Evolutionary conservation across 2,888 invertebrate genomes (phyloP).

Genomic region (Aradus depressus): DNA sequence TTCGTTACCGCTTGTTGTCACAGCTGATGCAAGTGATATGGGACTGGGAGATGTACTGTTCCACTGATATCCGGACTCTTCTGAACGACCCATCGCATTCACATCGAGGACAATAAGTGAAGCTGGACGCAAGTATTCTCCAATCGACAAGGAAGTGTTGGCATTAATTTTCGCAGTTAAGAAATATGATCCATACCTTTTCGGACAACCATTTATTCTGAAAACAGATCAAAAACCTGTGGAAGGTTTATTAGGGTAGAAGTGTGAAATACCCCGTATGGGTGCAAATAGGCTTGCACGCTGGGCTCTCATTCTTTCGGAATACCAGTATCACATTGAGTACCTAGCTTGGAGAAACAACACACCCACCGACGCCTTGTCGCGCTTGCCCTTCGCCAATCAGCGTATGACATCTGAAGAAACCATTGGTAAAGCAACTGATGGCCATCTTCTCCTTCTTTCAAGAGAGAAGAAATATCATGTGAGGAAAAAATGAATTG

Average conservation of each 20-base stretch:
- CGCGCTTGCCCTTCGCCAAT: not conserved
- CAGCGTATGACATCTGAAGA: too few species aligned
- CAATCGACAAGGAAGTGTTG: not conserved
- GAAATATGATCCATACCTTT: not conserved
- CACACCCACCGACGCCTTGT: not conserved
- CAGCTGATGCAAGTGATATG: too few species aligned
- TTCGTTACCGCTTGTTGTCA: too few species aligned
- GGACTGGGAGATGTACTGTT: too few species aligned
- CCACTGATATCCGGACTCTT: too few species aligned
- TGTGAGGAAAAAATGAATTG: too few species aligned
- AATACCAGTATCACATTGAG: constrained; percentile 1
- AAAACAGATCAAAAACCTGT: not conserved
- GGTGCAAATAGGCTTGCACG: not conserved
- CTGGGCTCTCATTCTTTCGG: not conserved
- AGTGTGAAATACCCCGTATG: not conserved
- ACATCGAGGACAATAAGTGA: too few species aligned
- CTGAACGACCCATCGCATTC: too few species aligned
- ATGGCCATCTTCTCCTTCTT: too few species aligned
- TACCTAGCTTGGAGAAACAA: not conserved
- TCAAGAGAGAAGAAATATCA: too few species aligned
- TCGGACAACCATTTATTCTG: not conserved
- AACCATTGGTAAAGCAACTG: too few species aligned
- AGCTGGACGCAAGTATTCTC: too few species aligned
- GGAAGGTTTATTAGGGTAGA: not conserved
- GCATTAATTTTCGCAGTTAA: not conserved